Conservation (phyloP, 1,140 invertebrate genomes). For the Globodera ellingtonae region DNA sequence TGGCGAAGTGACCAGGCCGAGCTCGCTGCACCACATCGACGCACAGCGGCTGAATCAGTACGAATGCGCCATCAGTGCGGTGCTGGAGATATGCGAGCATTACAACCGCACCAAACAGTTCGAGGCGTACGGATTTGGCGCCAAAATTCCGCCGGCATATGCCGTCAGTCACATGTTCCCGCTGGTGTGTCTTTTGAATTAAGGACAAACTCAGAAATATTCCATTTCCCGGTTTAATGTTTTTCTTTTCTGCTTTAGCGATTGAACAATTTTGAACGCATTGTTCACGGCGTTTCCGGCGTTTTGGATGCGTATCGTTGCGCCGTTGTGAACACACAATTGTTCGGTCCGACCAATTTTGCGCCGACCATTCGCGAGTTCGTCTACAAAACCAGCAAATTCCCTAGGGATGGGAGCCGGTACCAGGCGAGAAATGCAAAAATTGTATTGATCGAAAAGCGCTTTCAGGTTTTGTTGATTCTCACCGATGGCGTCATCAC, state of each 20-base stretch:
- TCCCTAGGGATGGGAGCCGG: conserved; percentile 66
- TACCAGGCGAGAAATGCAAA: conserved; percentile 61
- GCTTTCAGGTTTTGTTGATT: conserved; percentile 70
- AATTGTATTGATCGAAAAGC: background rate
- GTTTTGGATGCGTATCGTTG: conserved; percentile 65
- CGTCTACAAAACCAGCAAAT: conserved; percentile 65
- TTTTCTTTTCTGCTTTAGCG: conserved; percentile 4
- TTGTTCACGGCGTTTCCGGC: conserved; percentile 68
- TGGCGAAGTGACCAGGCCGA: conserved; percentile 70
- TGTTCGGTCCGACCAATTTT: conserved; percentile 75
- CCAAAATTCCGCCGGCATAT: conserved; percentile 42
- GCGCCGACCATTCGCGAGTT: conserved; percentile 72
- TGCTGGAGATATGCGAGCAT: conserved; percentile 72
- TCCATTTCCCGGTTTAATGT: too few species aligned
- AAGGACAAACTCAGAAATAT: background rate
- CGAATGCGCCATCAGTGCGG: conserved; percentile 65
- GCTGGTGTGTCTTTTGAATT: conserved; percentile 35
- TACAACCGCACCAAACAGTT: conserved; percentile 68
- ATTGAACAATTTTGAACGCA: conserved; percentile 66
- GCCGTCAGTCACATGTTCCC: conserved; percentile 51
- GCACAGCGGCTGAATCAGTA: conserved; percentile 70
- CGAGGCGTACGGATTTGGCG: conserved; percentile 60
- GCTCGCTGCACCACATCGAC: conserved; percentile 71
- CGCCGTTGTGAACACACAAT: conserved; percentile 69
- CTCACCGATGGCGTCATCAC: conserved; percentile 75